Evolutionary conservation across 2,113 vertebrate genomes (phyloP), one percentile per base, ranked within the genome.

Genomic region (Crotalus helleri): DNA sequence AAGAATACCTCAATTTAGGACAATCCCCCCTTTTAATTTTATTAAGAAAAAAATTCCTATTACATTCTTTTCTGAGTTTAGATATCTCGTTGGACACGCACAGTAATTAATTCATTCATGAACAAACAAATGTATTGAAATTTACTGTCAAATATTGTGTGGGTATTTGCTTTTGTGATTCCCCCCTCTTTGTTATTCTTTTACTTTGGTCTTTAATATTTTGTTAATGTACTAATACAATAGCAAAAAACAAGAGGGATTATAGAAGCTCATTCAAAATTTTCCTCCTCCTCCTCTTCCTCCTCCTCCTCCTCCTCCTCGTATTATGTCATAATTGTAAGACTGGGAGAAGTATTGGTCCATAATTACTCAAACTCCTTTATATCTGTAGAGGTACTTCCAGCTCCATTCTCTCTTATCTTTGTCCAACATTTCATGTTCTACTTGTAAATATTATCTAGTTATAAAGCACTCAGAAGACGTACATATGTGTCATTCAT

Each of bases 251-350:
- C n/a, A 33, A 81, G 15, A 39, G 69, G 15, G 69, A 81, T 39
- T 81, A 39, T 81, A 81, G 6, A 81, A 39, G 15, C 17, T 81
- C 15, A 81, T 81, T 81, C 69, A 39, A 81, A 81, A 39, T 8
- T 10, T 3, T 19, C 1, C 23, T 26, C 0, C 23, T 44, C 21
- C 19, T 7, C 39, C 7, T 3, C 13, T n/a, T 17, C n/a, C 29
- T 4, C 5, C 64, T 13, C 39, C 39, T 39, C 39, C 39, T 39
- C 39, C 10, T 46, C 9, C 17, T 85, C 19, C 21, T 23, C 0
- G 0, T 46, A 11, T 44, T 46, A 3, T 44, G 44, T 23, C 39
- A 85, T 46, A 85, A 4, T 46, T 21, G 81, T 46, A 26, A 49
- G 44, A 11, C 21, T 49, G 23, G 46, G 23, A 46, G 19, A 86